Conservation (phyloP, 2,888 invertebrate species). For the Nephrotoma appendiculata region DNA sequence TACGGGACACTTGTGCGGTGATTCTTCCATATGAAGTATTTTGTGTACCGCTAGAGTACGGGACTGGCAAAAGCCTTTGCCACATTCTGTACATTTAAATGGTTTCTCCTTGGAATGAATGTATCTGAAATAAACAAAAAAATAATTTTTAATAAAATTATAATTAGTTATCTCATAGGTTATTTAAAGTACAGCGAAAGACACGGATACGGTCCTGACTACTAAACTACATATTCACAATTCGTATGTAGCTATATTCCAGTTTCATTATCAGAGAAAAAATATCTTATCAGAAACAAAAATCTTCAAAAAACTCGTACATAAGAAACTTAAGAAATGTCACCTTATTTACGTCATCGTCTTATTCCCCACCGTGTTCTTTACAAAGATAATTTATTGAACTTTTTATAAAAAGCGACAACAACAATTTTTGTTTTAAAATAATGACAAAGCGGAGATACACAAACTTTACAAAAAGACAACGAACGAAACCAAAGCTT, state of each 20-base stretch:
- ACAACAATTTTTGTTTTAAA: not conserved
- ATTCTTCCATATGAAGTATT: slow-evolving; percentile 84
- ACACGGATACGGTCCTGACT: not conserved
- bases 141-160: not conserved
- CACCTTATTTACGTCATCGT: not conserved
- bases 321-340: not conserved
- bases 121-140: slow-evolving; percentile 54
- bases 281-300: not conserved
- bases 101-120: slow-evolving; percentile 97
- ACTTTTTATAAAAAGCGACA: not conserved
- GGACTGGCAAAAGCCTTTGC: slow-evolving; percentile 94
- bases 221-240: not conserved
- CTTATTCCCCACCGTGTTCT: not conserved
- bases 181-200: not conserved
- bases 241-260: not conserved
- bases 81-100: slow-evolving; percentile 90
- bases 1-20: slow-evolving; percentile 82
- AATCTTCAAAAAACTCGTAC: not conserved
- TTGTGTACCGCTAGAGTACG: slow-evolving; percentile 90
- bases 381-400: not conserved
- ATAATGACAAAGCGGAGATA: not conserved
- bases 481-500: not conserved
- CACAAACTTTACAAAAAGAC: not conserved
- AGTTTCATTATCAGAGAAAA: not conserved
- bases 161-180: not conserved